Percentiles rank a stretch among this genome's conserved stretches.
Evolutionary conservation across 2,797 vertebrate genomes (phyloP).

Genomic region (Ptychadena robeensis): DNA sequence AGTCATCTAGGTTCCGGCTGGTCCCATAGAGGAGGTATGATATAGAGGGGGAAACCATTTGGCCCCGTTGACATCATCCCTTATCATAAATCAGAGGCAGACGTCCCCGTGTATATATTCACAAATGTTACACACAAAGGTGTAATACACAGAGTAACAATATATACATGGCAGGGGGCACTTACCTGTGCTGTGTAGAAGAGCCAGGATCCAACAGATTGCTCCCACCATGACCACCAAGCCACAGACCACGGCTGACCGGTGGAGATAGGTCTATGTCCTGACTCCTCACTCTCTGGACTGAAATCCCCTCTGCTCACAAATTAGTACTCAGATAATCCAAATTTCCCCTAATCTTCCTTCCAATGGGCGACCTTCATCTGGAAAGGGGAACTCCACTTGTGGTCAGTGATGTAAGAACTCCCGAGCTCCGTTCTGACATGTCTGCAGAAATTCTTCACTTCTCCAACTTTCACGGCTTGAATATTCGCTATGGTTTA

Average conservation of each 20-base stretch:
- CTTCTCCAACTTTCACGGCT: neutral
- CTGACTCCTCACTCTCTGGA: neutral
- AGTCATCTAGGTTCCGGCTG: too few species aligned
- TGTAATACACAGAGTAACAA: too few species aligned
- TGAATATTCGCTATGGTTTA: neutral
- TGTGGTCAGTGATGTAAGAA: conserved; percentile 6
- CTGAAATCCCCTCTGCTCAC: neutral
- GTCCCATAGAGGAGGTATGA: too few species aligned
- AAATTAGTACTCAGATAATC: neutral
- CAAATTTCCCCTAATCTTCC: neutral
- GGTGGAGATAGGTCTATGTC: neutral
- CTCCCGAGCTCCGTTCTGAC: neutral
- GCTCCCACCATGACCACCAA: neutral
- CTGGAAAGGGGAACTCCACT: conserved; percentile 42
- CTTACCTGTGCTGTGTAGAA: conserved; percentile 19
- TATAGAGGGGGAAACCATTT: too few species aligned
- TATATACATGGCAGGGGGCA: too few species aligned
- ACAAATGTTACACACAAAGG: too few species aligned
- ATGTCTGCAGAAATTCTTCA: neutral
- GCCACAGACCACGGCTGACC: too few species aligned
- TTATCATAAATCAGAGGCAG: too few species aligned
- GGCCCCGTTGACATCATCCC: too few species aligned
- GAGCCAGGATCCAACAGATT: neutral
- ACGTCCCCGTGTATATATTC: too few species aligned
- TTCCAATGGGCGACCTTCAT: neutral